Evolutionary conservation across 2,797 vertebrate genomes (phyloP).

Genomic region (Acrossocheilus wenchowensis): DNA sequence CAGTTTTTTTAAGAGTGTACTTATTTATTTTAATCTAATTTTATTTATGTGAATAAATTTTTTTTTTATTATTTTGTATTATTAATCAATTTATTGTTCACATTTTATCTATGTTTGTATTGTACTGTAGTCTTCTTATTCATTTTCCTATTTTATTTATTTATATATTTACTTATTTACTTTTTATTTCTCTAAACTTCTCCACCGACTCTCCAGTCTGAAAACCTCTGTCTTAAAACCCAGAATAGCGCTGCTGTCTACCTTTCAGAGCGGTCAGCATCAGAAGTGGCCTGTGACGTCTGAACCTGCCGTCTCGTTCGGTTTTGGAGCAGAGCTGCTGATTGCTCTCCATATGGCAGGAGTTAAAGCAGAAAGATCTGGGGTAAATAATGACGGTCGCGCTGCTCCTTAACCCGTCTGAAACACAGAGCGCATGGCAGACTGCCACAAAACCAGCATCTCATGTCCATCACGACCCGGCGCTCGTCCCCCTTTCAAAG

Average conservation of each 20-base stretch:
- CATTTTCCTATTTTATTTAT: too few species aligned
- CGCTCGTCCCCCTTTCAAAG: neutral
- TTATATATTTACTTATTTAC: too few species aligned
- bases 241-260: neutral
- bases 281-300: neutral
- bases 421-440: neutral
- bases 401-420: slow-evolving; percentile 64
- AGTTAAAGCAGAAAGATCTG: slow-evolving; percentile 67
- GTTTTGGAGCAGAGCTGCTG: slow-evolving; percentile 63
- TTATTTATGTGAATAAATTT: neutral
- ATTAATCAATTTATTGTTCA: too few species aligned
- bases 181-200: neutral
- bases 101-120: neutral
- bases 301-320: neutral
- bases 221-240: neutral
- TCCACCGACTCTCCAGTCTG: neutral
- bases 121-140: too few species aligned
- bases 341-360: slow-evolving; percentile 64
- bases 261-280: neutral
- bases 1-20: neutral
- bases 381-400: slow-evolving; percentile 69
- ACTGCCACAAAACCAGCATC: slow-evolving; percentile 16
- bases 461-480: neutral
- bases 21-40: neutral
- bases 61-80: too few species aligned